A percentile compares a stretch with the other conserved stretches of the same genome.
phyloP scores from a whole-genome alignment of 2,888 invertebrate genomes.

The Ormyrus nitidulus region DNA sequence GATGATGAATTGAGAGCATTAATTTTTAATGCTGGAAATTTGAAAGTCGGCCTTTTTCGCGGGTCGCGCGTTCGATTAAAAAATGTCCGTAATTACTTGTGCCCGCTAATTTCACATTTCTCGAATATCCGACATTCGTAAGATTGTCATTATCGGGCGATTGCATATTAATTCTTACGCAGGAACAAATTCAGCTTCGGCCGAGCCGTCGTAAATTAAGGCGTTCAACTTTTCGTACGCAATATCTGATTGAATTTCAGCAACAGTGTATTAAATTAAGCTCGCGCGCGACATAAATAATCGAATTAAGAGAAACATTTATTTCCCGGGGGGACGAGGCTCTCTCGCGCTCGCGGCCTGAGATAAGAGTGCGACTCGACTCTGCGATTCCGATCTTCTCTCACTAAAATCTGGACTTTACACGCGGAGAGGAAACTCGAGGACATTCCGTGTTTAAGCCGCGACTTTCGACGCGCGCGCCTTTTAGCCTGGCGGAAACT shows the following conservation, averaged over 20 bases:
- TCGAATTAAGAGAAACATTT: slow-evolving; percentile 16
- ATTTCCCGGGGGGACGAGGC: too few relatives aligned
- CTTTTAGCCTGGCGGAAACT: slow-evolving; percentile 37
- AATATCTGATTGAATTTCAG: slow-evolving; percentile 6
- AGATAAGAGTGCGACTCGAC: not conserved
- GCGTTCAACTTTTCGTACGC: not conserved
- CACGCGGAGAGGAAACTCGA: slow-evolving; percentile 12
- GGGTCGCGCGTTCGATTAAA: too few relatives aligned
- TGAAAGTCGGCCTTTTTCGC: too few relatives aligned
- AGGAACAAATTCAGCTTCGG: too few relatives aligned
- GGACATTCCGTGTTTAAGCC: slow-evolving; percentile 42
- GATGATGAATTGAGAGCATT: too few relatives aligned
- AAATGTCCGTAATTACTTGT: too few relatives aligned
- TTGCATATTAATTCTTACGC: too few relatives aligned
- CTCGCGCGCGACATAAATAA: slow-evolving; percentile 6
- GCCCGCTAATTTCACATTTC: too few relatives aligned
- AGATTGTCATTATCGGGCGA: too few relatives aligned
- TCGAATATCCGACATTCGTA: too few relatives aligned
- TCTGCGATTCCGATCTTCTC: slow-evolving; percentile 21
- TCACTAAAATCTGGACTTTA: slow-evolving; percentile 39
- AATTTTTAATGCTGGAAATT: too few relatives aligned
- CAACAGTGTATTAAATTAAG: slow-evolving; percentile 12
- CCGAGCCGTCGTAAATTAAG: not conserved
- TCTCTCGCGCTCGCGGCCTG: not conserved
- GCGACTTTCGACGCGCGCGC: slow-evolving; percentile 36